Percentiles rank a stretch among this genome's conserved stretches.
Conservation (phyloP, 2,888 invertebrate species). For the Diaphora mendica region DNA sequence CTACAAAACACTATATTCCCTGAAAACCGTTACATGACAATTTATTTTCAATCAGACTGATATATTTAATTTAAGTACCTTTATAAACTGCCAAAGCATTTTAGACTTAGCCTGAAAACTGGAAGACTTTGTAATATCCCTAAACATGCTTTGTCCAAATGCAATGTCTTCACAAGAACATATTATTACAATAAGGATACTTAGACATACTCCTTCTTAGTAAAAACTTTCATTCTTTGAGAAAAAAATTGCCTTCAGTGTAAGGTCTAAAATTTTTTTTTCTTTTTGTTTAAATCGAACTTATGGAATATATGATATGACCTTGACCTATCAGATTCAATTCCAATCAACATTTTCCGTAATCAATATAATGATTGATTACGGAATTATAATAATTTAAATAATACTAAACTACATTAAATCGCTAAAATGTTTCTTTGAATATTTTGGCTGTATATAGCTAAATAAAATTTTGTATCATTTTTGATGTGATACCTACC, state of each 20-base stretch:
- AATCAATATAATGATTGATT: too few relatives aligned
- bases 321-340: not conserved
- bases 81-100: conserved; percentile 81
- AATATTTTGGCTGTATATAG: not conserved
- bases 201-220: not conserved
- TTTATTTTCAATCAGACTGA: conserved; percentile 66
- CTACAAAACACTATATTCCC: conserved; percentile 17
- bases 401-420: too few relatives aligned
- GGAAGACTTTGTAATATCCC: conserved; percentile 22
- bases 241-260: not conserved
- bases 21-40: conserved; percentile 49
- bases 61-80: conserved; percentile 72
- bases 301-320: not conserved
- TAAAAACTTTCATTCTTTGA: not conserved
- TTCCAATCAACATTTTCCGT: not conserved
- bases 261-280: not conserved
- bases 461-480: not conserved
- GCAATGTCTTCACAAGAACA: conserved; percentile 1
- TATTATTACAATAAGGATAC: not conserved
- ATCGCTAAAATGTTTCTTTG: not conserved
- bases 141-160: not conserved
- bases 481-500: not conserved
- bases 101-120: conserved; percentile 63
- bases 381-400: too few relatives aligned
- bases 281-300: not conserved